A percentile compares a stretch with the other conserved stretches of the same genome.
Evolutionary conservation across 2,888 invertebrate species (phyloP).

Genomic region (Sthenelais limicola): DNA sequence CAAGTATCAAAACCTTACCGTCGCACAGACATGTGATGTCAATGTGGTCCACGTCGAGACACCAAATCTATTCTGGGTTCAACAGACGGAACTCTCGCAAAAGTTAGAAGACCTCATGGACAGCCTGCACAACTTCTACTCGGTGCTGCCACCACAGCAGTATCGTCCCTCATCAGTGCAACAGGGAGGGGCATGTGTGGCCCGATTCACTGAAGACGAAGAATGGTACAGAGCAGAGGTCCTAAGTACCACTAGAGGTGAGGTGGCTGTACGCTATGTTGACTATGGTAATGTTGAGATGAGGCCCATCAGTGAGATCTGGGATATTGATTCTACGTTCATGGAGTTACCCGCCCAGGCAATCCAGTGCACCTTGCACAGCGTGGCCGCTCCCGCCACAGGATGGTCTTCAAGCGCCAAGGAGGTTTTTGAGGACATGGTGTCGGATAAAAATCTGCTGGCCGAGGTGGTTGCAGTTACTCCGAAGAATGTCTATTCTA

Average conservation of each 20-base stretch:
- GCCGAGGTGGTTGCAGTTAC: conserved; percentile 21
- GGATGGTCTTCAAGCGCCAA: conserved; percentile 18
- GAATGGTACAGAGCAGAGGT: conserved; percentile 62
- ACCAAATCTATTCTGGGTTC: conserved; percentile 61
- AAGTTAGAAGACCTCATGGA: conserved; percentile 56
- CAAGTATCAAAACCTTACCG: not conserved
- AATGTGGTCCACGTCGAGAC: conserved; percentile 43
- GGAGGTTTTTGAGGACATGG: conserved; percentile 39
- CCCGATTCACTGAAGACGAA: conserved; percentile 57
- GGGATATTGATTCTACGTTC: conserved; percentile 51
- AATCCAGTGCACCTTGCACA: conserved; percentile 58
- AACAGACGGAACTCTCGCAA: conserved; percentile 50
- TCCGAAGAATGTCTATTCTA: not conserved
- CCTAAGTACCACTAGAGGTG: conserved; percentile 45
- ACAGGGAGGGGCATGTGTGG: conserved; percentile 49
- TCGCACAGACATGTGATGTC: conserved; percentile 27
- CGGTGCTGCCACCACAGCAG: conserved; percentile 45
- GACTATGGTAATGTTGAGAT: conserved; percentile 30
- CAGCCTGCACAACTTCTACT: conserved; percentile 55
- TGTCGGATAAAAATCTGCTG: conserved; percentile 43
- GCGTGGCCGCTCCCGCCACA: conserved; percentile 49
- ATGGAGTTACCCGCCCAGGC: conserved; percentile 60
- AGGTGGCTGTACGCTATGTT: conserved; percentile 18
- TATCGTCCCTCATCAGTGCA: not conserved
- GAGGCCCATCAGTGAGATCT: conserved; percentile 5